Conservation (phyloP, 2,888 invertebrate species). For the Dastarcus helophoroides region DNA sequence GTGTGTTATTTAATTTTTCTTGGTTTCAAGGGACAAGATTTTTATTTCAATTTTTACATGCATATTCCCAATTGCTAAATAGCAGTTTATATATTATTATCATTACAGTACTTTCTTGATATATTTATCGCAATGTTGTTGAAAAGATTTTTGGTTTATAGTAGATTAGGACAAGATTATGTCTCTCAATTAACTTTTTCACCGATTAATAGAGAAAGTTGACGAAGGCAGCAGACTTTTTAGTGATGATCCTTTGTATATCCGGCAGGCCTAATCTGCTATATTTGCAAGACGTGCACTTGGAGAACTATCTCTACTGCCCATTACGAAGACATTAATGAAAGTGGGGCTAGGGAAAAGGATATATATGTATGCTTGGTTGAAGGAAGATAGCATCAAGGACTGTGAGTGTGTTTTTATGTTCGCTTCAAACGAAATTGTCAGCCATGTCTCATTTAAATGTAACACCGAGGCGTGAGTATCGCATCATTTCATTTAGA, state of each 20-base stretch:
- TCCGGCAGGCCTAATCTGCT: slow-evolving; percentile 1
- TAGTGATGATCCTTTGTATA: background rate
- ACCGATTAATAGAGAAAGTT: too few species aligned
- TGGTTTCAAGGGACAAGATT: too few species aligned
- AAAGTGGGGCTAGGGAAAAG: slow-evolving; percentile 29
- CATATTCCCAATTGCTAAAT: too few species aligned
- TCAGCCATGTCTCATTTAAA: slow-evolving; percentile 34
- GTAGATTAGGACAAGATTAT: too few species aligned
- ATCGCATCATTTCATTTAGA: slow-evolving; percentile 25
- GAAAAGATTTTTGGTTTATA: too few species aligned
- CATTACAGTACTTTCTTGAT: too few species aligned
- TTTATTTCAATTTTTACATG: too few species aligned
- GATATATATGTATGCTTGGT: slow-evolving; percentile 15
- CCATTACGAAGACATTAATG: slow-evolving; percentile 32
- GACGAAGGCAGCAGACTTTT: too few species aligned
- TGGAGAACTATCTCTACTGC: background rate
- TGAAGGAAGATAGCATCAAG: slow-evolving; percentile 27
- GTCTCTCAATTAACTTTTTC: too few species aligned
- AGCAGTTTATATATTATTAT: too few species aligned
- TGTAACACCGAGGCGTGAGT: slow-evolving; percentile 29
- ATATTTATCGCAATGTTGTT: too few species aligned
- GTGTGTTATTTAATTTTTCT: too few species aligned
- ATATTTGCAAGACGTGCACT: slow-evolving; percentile 1
- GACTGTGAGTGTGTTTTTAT: slow-evolving; percentile 34
- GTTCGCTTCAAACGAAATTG: slow-evolving; percentile 33